Percentiles rank a stretch among this genome's conserved stretches.
These are phyloP conservation scores for Coracias cyanogaster DNA, from an alignment of 2,797 vertebrate genomes.

Conservation along the genomic window DNA sequence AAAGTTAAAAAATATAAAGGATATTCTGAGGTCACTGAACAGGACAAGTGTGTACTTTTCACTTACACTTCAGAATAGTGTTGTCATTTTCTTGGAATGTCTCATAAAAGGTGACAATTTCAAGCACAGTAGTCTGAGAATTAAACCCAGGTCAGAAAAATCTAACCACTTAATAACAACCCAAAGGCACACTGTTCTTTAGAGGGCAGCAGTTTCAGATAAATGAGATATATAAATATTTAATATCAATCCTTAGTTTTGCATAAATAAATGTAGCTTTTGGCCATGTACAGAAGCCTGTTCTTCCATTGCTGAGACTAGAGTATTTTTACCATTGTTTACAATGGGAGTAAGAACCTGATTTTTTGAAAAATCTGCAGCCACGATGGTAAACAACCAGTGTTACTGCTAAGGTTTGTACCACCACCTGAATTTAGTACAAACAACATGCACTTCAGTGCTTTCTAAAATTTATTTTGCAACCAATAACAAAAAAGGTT, in stretches of 20 bases:
- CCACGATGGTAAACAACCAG: background rate
- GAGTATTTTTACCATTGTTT: background rate
- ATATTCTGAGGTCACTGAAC: background rate
- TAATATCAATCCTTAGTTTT: background rate
- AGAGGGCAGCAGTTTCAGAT: background rate
- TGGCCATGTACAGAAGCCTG: background rate
- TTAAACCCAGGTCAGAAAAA: constrained; percentile 29
- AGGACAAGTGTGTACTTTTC: background rate
- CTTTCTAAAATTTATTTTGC: background rate
- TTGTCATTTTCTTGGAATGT: constrained; percentile 27
- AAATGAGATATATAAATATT: constrained; percentile 18
- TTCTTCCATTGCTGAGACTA: background rate
- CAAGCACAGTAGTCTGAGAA: background rate
- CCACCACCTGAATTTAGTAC: background rate
- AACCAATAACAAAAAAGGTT: background rate
- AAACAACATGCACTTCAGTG: background rate
- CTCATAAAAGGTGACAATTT: constrained; percentile 3
- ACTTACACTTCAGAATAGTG: background rate
- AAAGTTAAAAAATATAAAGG: background rate
- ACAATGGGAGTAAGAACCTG: background rate
- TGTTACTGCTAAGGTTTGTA: background rate
- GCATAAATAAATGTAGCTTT: background rate
- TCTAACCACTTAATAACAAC: background rate
- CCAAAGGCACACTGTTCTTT: background rate
- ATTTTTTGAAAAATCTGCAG: background rate